Base-by-base conservation (phyloP, 2,797 vertebrate species). In the Chaunax sp. region DNA sequence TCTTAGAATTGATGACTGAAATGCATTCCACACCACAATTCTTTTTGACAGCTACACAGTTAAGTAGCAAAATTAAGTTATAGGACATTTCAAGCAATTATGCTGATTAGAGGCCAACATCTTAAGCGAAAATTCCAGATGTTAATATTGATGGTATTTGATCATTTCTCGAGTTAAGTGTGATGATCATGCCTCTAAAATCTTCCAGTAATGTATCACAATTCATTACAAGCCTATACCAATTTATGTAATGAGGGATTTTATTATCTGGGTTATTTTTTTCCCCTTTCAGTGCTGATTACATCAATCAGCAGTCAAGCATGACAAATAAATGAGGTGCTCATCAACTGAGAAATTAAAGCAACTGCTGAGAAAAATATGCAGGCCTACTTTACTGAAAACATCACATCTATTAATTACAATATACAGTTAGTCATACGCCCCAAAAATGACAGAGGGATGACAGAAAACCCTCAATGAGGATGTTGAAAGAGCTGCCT, bases 251-350 rank as follows among this genome's bases (percentile, higher is more conserved):
- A 79, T 72, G 49, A 60, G 37, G 38, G 58, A 77, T 69, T 77
- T 72, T 55, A 69, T 65, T 65, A 74, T 76, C 38, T 49, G 67
- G 46, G 50, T 68, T 60, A 77, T 81, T 78, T 69, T 77, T 86
- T 67, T 13, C 13, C 13, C 13, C 60, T 68, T 77, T 71, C 56
- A 65, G 40, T 49, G 40, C 22, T 52, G 62, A 82, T 75, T 71
- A 44, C 26, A 35, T 78, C 67, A 30, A 72, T 64, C 30, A 75
- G 61, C 70, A 63, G 64, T 59, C 30, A 13, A 66, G 47, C 37
- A 16, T n/a, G 30, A 53, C 62, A 68, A 63, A 64, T 55, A 69
- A 72, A 69, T 64, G 8, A 65, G 40, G 37, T 51, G 35, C 69
- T 72, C 50, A 58, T 66, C 44, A 69, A 50, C 6, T 16, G 6